Evolutionary conservation across 2,888 invertebrate genomes (phyloP).

Genomic region (Yponomeuta malinellus): DNA sequence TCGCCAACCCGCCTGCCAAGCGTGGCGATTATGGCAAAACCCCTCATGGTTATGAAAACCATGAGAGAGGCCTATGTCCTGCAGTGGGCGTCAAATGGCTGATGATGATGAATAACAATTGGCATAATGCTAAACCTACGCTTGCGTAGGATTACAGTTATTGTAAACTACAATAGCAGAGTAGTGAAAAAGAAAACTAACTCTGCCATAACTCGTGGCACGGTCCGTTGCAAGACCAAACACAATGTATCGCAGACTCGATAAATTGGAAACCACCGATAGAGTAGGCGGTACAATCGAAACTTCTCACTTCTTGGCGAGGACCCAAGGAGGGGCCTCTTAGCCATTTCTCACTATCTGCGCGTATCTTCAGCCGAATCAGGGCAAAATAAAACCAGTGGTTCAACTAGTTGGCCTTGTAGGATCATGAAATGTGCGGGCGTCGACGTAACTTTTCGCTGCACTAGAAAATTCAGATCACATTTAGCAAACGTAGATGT

Average conservation of each 20-base stretch:
- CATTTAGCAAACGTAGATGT: background rate
- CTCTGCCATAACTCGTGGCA: background rate
- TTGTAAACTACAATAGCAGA: background rate
- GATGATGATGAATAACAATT: no score
- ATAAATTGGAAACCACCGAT: constrained; percentile 1
- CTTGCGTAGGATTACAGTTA: no score
- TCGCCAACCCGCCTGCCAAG: no score
- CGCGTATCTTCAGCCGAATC: background rate
- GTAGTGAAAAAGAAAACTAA: background rate
- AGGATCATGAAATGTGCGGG: background rate
- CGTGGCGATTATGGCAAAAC: no score
- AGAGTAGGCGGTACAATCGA: constrained; percentile 1
- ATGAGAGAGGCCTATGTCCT: no score
- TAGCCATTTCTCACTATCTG: background rate
- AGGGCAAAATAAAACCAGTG: background rate
- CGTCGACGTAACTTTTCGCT: no score
- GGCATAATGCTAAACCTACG: no score
- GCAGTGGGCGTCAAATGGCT: no score
- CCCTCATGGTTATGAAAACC: no score
- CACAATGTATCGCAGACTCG: background rate
- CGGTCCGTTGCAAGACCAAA: background rate
- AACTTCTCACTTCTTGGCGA: background rate
- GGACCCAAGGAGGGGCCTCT: background rate
- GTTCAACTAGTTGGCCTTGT: background rate
- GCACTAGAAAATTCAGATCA: no score